phyloP scores from a whole-genome alignment of 2,888 invertebrate species.

The Hyposoter dolosus region DNA sequence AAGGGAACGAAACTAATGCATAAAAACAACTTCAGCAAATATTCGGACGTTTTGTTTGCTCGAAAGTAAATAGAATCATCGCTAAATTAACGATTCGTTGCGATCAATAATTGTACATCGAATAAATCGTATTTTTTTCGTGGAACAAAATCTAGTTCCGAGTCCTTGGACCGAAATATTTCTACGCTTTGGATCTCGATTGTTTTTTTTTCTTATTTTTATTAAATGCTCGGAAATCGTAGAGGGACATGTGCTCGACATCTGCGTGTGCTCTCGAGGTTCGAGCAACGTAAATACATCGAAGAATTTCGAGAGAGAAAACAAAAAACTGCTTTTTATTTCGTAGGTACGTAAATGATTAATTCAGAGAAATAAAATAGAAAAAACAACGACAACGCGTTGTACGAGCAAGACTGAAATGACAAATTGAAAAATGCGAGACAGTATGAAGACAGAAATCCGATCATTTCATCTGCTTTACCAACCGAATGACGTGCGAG shows the following conservation, averaged over 20 bases:
- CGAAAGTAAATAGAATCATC: too few species aligned
- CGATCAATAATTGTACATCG: too few species aligned
- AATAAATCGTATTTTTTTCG: too few species aligned
- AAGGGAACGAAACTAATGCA: neutral
- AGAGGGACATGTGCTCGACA: slow-evolving; percentile 75
- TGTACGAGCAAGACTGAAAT: neutral
- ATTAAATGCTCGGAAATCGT: slow-evolving; percentile 35
- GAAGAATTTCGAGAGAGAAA: neutral
- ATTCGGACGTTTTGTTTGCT: too few species aligned
- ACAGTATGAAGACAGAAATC: neutral
- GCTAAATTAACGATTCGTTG: too few species aligned
- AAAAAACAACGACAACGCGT: neutral
- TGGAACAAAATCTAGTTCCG: too few species aligned
- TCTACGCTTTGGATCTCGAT: neutral
- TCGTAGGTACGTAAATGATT: neutral
- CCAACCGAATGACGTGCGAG: slow-evolving; percentile 49
- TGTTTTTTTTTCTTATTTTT: slow-evolving; percentile 65
- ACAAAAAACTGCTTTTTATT: slow-evolving; percentile 1
- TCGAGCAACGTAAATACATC: slow-evolving; percentile 22
- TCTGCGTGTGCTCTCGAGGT: slow-evolving; percentile 66
- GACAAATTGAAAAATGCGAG: neutral
- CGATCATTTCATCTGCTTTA: slow-evolving; percentile 58
- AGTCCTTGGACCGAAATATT: too few species aligned
- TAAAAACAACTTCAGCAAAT: too few species aligned
- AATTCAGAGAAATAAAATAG: neutral